A percentile compares a stretch with the other conserved stretches of the same genome.
Evolutionary conservation across 2,113 vertebrate genomes (phyloP).

Genomic region (Zosterops japonicus): DNA sequence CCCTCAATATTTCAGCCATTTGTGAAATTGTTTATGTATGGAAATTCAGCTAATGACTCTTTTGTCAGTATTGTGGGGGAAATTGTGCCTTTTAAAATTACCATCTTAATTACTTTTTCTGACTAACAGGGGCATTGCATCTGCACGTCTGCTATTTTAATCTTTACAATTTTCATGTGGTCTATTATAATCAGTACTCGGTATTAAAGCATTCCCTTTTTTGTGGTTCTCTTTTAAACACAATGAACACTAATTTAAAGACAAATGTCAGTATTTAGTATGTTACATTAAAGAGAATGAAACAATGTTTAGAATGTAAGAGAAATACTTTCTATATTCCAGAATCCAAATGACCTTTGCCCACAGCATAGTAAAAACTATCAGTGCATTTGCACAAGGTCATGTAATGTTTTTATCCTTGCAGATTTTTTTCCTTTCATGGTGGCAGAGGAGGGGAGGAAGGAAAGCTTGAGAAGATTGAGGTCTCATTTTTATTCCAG

Average conservation of each 20-base stretch:
- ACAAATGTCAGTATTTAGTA: not conserved
- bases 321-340: not conserved
- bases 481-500: slow-evolving; percentile 2
- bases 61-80: not conserved
- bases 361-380: not conserved
- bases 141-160: not conserved
- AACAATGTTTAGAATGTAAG: not conserved
- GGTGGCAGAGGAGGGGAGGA: not conserved
- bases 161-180: not conserved
- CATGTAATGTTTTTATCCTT: slow-evolving; percentile 1
- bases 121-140: not conserved
- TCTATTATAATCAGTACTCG: not conserved
- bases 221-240: not conserved
- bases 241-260: not conserved
- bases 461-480: not conserved
- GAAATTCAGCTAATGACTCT: not conserved
- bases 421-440: not conserved
- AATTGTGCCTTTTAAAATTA: not conserved
- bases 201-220: not conserved
- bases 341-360: not conserved
- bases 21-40: not conserved
- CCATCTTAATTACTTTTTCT: not conserved
- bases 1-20: not conserved
- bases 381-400: not conserved
- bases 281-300: not conserved